Base-by-base conservation (phyloP, 2,888 invertebrate species). In the Agrotis puta region DNA sequence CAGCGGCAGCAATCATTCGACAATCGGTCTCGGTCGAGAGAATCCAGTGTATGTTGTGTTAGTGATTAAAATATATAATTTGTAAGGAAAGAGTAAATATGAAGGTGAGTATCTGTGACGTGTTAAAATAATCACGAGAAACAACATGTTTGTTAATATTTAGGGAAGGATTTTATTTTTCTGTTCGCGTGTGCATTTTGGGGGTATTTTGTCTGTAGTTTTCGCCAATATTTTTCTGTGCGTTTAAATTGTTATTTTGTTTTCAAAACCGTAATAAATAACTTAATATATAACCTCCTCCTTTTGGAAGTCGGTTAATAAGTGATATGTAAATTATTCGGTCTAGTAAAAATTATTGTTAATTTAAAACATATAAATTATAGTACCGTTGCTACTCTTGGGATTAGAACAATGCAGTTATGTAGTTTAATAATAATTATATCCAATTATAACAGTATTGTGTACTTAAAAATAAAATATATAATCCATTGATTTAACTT, bases 101-200 rank as follows among this genome's bases (percentile, higher is more conserved):
- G 85, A 86, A 86, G 86, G 86, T 86, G 67, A 82, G 86, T 77
- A 7, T n/a, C 45, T 50, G 56, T 51, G 62, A 64, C 51, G 20
- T 54, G 47, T 63, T 76, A 51, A 45, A 54, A 65, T 51, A 48
- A 53, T 67, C n/a, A 9, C 27, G 14, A 61, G 54, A 45, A 59
- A 54, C 47, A 24, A 56, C 13, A 24, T 59, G 5, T 56, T 54
- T 50, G 54, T 45, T 18, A 14, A 11, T 43, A 58, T 47, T 27
- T 20, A 68, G 51, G 20, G 11, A 43, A 62, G 22, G 48, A 22
- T 16, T n/a, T 14, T 24, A 24, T 43, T 54, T 50, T 57, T 54
- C 54, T 50, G 7, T 39, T 43, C 7, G 11, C 0, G 2, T 6
- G 0, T 45, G 16, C 0, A 4, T n/a, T 53, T 53, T 24, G 66